These are phyloP conservation scores for Cecropterus lyciades DNA, from an alignment of 1,140 invertebrate species.

Conservation along the genomic window DNA sequence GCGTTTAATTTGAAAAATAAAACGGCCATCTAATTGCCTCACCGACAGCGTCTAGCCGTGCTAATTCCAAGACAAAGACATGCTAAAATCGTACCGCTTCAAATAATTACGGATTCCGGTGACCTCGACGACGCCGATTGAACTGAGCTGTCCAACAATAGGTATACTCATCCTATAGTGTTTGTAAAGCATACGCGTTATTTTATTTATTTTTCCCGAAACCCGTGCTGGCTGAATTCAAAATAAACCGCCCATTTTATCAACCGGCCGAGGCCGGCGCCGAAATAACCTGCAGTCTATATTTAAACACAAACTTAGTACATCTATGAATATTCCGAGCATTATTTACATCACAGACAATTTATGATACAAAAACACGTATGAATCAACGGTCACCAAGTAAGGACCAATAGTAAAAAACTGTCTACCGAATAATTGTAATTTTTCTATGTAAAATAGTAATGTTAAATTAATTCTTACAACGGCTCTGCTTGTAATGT, in stretches of 20 bases:
- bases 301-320: slow-evolving; percentile 48
- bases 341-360: slow-evolving; percentile 32
- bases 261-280: slow-evolving; percentile 64
- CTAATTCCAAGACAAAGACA: slow-evolving; percentile 55
- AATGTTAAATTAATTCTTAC: background rate
- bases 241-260: slow-evolving; percentile 77
- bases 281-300: slow-evolving; percentile 66
- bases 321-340: slow-evolving; percentile 37
- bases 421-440: slow-evolving; percentile 19
- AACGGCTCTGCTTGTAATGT: background rate
- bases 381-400: slow-evolving; percentile 14
- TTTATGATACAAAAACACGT: slow-evolving; percentile 19
- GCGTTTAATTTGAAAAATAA: slow-evolving; percentile 23
- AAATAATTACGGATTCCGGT: slow-evolving; percentile 53
- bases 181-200: slow-evolving; percentile 40
- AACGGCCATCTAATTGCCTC: slow-evolving; percentile 28
- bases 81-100: slow-evolving; percentile 50
- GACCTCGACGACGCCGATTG: slow-evolving; percentile 45
- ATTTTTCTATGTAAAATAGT: background rate
- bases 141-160: slow-evolving; percentile 53
- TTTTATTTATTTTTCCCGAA: slow-evolving; percentile 70
- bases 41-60: slow-evolving; percentile 35
- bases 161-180: slow-evolving; percentile 47
- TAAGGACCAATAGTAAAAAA: slow-evolving; percentile 16
- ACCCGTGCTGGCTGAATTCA: slow-evolving; percentile 61